Conservation (phyloP, 2,113 vertebrate species). For the Alosa alosa region DNA sequence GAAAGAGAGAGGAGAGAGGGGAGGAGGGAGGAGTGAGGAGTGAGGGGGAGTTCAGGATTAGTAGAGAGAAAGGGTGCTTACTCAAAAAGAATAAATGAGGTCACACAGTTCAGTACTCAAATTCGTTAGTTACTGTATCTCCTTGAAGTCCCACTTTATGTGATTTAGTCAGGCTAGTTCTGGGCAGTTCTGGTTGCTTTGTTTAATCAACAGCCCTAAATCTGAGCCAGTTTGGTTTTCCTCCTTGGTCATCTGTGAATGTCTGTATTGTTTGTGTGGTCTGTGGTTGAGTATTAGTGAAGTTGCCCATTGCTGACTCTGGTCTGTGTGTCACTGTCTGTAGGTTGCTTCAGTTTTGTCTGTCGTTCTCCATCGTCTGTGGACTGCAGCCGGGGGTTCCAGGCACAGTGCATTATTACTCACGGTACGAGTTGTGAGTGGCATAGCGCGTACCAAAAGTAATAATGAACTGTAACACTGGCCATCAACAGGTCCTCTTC, state of each 20-base stretch:
- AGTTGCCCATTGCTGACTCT: not conserved
- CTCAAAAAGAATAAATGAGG: not conserved
- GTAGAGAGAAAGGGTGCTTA: not conserved
- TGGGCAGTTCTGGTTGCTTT: not conserved
- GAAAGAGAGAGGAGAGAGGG: conserved; percentile 38
- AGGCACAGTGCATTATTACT: conserved; percentile 99
- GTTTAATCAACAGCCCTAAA: not conserved
- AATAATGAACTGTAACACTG: conserved; percentile 91
- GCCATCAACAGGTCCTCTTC: conserved; percentile 59
- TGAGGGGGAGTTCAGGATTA: not conserved
- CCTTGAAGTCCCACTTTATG: not conserved
- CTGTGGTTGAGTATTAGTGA: not conserved
- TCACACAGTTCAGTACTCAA: not conserved
- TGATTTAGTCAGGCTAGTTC: not conserved
- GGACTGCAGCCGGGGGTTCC: conserved; percentile 49
- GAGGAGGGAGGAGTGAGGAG: not conserved
- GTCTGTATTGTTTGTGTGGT: not conserved
- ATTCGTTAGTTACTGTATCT: not conserved
- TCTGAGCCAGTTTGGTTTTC: not conserved
- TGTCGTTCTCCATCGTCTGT: conserved; percentile 50
- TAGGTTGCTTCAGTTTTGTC: not conserved
- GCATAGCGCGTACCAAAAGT: conserved; percentile 99
- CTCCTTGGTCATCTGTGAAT: not conserved
- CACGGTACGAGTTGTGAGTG: conserved; percentile 99
- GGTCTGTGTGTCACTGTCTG: not conserved